Evolutionary conservation across 2,888 invertebrate genomes (phyloP), one percentile per base, ranked within the genome.

Genomic region (Hoplodrina blanda): DNA sequence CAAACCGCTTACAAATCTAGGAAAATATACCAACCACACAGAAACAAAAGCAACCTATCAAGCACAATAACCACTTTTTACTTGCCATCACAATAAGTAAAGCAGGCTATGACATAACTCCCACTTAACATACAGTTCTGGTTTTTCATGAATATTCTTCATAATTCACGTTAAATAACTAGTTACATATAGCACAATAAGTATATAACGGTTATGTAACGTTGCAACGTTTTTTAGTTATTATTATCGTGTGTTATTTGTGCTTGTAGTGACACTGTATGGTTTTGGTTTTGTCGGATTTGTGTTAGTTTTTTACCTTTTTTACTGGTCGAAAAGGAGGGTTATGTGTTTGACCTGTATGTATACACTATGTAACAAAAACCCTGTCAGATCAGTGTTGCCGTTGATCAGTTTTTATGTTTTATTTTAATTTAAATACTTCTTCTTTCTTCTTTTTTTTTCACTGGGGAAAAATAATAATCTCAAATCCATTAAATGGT

Each of bases 141-240:
- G 77, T 84, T 85, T 81, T 81, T 79, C 85, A 79, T 81, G 71
- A 81, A 78, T 83, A 78, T 76, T 82, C 73, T 61, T 85, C 69
- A 78, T 79, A 67, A 63, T 76, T 70, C 62, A 76, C 57, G 67
- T 84, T 85, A 85, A 85, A 75, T 76, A 85, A 85, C 74, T 49
- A 55, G 73, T 78, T 81, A 82, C 79, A 78, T 80, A 60, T 73
- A 72, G 65, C 71, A 59, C 41, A 37, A 66, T 65, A 37, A 37
- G 37, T 37, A 69, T 77, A 74, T 83, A 78, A 78, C 73, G 57
- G 59, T 83, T 85, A 75, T 69, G 63, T 82, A 85, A 69, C 20
- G 37, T 61, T 66, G 80, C 50, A 63, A n/a, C 30, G 73, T 73
- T 69, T 72, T 74, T 76, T 53, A n/a, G 37, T 72, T 63, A 56